Base-by-base conservation (phyloP, 2,888 invertebrate species). In the Lasiommata megera region DNA sequence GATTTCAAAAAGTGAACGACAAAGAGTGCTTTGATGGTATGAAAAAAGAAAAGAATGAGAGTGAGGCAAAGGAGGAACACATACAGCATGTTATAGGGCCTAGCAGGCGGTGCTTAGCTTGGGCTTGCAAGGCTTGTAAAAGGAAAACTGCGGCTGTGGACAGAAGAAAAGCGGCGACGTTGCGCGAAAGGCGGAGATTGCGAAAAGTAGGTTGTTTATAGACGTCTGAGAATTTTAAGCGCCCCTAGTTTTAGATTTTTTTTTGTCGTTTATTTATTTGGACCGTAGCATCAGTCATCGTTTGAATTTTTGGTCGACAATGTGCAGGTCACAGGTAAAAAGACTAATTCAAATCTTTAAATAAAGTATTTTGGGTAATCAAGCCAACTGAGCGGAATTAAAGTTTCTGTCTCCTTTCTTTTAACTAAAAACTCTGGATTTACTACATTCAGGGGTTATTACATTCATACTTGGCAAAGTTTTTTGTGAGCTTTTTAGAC, bases 61-160 rank as follows among this genome's bases (percentile, higher is more conserved):
- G 55, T 28, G 76, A 77, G 9, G 57, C 76, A 12, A 78, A 79
- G 1, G 82, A 82, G 3, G 80, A 73, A 2, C 92, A 92, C 64
- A 78, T 92, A 0, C 92, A 91, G 37, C 92, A 92, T 63, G 89
- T 91, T 1, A 64, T 92, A 63, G 92, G 91, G 0, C 92, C 91
- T 0, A 93, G 93, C 48, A 91, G 96, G 62, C 93, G 96, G 61
- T 99, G 98, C 74, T 92, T 99, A 38, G 93, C 98, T 9, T 99
- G 98, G 98, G 98, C 98, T 1, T 99, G 99, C 84, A 98, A 98
- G 78, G 98, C 98, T 0, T 98, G 98, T 88, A 98, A 98, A 84
- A 95, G 97, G 88, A 98, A 98, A 89, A 97, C 96, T 12, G 97
- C 98, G 43, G 95, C 98, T 0, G 96, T 99, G 7, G 99, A 99